These are phyloP conservation scores for Alca torda DNA, from an alignment of 2,797 vertebrate species.

Conservation along the genomic window DNA sequence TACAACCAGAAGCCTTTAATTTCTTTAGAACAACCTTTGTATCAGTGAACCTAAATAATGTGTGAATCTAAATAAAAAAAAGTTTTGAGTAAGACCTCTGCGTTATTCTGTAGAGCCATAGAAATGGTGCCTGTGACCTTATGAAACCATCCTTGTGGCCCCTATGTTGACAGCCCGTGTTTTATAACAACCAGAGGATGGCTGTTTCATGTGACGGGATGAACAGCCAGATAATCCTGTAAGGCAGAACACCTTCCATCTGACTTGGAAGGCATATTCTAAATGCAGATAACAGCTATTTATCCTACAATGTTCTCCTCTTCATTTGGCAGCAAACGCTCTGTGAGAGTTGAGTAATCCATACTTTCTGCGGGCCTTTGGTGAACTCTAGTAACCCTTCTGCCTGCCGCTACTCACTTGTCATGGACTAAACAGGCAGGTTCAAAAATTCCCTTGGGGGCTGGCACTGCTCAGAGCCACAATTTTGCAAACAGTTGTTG, in stretches of 20 bases:
- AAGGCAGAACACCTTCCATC: constrained; percentile 23
- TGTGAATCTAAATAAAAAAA: neutral
- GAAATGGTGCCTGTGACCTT: neutral
- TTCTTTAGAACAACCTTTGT: neutral
- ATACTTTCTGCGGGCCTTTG: neutral
- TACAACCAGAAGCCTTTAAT: neutral
- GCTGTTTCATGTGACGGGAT: neutral
- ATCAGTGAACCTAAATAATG: neutral
- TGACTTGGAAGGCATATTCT: constrained; percentile 22
- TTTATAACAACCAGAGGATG: neutral
- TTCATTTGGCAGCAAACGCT: neutral
- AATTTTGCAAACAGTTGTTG: constrained; percentile 44
- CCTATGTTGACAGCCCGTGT: neutral
- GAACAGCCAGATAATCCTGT: neutral
- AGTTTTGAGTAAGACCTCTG: neutral
- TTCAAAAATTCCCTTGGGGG: constrained; percentile 8
- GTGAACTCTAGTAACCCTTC: constrained; percentile 50
- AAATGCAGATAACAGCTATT: constrained; percentile 38
- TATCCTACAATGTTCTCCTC: neutral
- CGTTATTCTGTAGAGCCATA: neutral
- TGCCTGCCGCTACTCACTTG: neutral
- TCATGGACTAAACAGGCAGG: neutral
- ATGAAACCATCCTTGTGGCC: neutral
- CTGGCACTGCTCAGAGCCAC: constrained; percentile 25
- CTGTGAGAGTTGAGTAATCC: constrained; percentile 7